Percentiles rank a stretch among this genome's conserved stretches.
Conservation (phyloP, 2,113 vertebrate species). For the Leptocoma aspasia region DNA sequence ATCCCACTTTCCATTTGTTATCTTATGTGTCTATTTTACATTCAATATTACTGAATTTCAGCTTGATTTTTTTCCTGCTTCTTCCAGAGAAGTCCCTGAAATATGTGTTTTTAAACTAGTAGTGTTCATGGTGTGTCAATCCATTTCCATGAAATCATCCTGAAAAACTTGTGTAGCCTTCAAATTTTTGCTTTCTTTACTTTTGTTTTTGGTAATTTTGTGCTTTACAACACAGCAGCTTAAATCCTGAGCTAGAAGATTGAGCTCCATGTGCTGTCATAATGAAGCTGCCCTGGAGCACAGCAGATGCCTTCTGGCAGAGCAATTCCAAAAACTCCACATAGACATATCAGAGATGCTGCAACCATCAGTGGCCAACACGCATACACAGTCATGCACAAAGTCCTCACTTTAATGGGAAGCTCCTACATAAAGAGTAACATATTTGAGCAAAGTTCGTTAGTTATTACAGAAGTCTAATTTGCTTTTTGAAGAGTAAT, state of each 20-base stretch:
- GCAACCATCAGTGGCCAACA: not conserved
- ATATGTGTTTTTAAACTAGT: not conserved
- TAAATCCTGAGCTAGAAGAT: not conserved
- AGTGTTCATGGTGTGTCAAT: not conserved
- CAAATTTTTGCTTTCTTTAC: not conserved
- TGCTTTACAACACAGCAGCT: not conserved
- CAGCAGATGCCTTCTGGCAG: not conserved
- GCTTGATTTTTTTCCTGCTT: not conserved
- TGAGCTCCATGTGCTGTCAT: not conserved
- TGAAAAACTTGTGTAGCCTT: not conserved
- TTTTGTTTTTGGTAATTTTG: not conserved
- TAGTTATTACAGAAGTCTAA: not conserved
- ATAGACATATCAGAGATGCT: not conserved
- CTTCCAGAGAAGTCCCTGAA: not conserved
- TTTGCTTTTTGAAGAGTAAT: not conserved
- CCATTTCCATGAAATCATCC: not conserved
- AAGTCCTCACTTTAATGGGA: rapidly evolving
- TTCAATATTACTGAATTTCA: not conserved
- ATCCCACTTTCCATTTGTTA: not conserved
- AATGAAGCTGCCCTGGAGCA: not conserved
- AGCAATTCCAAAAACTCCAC: not conserved
- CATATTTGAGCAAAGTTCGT: not conserved
- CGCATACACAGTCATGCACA: rapidly evolving
- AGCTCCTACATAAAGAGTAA: not conserved
- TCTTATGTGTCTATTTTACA: rapidly evolving